Percentiles rank a stretch among this genome's conserved stretches.
Conservation (phyloP, 2,113 vertebrate species). For the Sapayoa aenigma region DNA sequence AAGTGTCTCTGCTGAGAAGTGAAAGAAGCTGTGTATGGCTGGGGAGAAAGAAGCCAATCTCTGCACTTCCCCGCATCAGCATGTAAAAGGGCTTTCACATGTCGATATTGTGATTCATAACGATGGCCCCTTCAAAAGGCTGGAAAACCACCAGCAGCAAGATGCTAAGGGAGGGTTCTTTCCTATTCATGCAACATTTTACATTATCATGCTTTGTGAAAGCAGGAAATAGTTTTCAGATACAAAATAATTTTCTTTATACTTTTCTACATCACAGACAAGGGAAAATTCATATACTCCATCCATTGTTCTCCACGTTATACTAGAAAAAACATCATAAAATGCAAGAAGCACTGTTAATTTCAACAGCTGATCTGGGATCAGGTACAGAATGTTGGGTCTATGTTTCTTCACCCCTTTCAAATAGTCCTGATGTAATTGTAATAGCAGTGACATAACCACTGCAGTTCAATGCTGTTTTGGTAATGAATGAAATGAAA, state of each 20-base stretch:
- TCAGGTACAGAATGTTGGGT: neutral
- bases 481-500: neutral
- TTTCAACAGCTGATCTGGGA: neutral
- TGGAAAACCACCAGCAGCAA: neutral
- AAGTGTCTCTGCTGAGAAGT: neutral
- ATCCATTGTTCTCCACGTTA: neutral
- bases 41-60: neutral
- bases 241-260: neutral
- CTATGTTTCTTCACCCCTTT: neutral
- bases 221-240: neutral
- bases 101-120: neutral
- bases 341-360: neutral
- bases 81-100: neutral
- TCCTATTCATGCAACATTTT: neutral
- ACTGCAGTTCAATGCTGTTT: neutral
- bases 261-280: neutral
- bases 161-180: neutral
- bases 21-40: neutral
- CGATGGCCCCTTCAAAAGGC: neutral
- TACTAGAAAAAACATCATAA: neutral
- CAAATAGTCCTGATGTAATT: neutral
- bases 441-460: neutral
- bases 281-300: neutral
- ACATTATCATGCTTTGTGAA: neutral
- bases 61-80: neutral